Percentiles rank a stretch among this genome's conserved stretches.
phyloP scores from a whole-genome alignment of 1,140 invertebrate species.

The Pemphigus obesinymphae region DNA sequence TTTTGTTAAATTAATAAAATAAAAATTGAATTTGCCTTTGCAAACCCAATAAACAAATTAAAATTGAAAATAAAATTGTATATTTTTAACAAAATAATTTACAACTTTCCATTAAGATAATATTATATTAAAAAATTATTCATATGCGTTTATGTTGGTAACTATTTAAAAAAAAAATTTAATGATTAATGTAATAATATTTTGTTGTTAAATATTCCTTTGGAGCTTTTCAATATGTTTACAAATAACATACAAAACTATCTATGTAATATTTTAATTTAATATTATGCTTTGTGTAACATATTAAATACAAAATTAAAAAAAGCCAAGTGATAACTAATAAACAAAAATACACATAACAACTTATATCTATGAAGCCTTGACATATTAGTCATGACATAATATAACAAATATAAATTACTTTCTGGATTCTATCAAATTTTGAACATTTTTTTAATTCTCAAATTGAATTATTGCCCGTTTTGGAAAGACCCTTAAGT shows the following conservation, averaged over 20 bases:
- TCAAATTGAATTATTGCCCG: neutral
- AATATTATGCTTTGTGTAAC: neutral
- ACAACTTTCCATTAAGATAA: neutral
- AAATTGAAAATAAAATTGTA: conserved; percentile 7
- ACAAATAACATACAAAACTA: conserved; percentile 1
- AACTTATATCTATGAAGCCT: neutral
- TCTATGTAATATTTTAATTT: neutral
- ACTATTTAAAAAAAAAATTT: neutral
- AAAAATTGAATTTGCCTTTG: no score
- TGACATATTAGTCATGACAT: neutral
- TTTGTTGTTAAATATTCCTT: neutral
- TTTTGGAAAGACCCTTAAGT: neutral
- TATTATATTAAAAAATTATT: neutral
- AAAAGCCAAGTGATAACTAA: neutral
- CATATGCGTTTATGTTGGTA: conserved; percentile 5
- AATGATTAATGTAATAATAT: neutral
- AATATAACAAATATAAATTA: conserved; percentile 14
- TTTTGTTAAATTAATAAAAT: neutral
- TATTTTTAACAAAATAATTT: conserved; percentile 20
- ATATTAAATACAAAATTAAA: conserved; percentile 17
- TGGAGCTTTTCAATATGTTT: neutral
- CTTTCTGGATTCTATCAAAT: neutral
- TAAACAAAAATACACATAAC: neutral
- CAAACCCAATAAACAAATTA: neutral
- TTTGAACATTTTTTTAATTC: neutral